These are phyloP conservation scores for Leptinotarsa peninsularis DNA, from an alignment of 2,888 invertebrate genomes.

Conservation along the genomic window DNA sequence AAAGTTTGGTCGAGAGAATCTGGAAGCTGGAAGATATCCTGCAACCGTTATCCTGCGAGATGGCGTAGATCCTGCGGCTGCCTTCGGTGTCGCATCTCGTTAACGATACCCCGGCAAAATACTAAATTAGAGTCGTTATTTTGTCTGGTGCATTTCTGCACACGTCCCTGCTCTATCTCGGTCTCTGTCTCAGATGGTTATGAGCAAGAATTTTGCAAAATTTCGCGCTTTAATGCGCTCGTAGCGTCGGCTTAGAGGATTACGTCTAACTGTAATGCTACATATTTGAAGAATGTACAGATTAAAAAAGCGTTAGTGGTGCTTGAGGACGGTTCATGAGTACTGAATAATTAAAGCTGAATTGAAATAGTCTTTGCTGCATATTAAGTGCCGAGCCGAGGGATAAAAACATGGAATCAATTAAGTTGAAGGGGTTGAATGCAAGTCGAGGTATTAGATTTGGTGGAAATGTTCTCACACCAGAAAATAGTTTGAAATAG, in stretches of 20 bases:
- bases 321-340: constrained; percentile 26
- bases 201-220: constrained; percentile 26
- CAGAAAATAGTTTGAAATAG: not conserved
- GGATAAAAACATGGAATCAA: constrained; percentile 18
- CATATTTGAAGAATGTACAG: constrained; percentile 39
- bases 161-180: constrained; percentile 23
- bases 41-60: constrained; percentile 40
- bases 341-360: constrained; percentile 37
- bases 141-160: constrained; percentile 41
- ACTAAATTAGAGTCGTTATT: constrained; percentile 56
- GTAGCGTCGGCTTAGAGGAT: constrained; percentile 28
- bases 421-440: constrained; percentile 1
- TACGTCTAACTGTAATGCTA: constrained; percentile 37
- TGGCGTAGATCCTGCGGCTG: constrained; percentile 50
- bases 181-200: constrained; percentile 33
- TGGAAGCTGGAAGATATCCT: constrained; percentile 8
- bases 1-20: constrained; percentile 11
- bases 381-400: constrained; percentile 22
- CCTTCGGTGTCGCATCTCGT: constrained; percentile 55
- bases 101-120: constrained; percentile 50
- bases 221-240: constrained; percentile 34
- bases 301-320: constrained; percentile 40
- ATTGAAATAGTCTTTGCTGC: constrained; percentile 29
- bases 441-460: not conserved
- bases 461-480: not conserved